phyloP scores from a whole-genome alignment of 2,888 invertebrate species.

The Tuta absoluta region DNA sequence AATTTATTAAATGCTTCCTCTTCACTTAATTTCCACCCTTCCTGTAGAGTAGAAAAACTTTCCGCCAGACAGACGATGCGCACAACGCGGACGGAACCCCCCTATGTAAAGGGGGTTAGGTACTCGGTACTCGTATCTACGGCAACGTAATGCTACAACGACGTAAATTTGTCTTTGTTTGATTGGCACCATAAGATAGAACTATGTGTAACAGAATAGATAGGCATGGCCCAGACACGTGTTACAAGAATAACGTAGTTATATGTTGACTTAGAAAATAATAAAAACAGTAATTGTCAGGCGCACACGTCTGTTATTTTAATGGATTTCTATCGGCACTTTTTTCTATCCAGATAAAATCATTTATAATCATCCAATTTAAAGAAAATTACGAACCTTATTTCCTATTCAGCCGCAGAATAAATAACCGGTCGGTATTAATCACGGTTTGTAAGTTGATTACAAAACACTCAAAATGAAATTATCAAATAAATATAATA shows the following conservation, averaged over 20 bases:
- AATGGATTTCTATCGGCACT: no score
- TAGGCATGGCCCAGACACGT: background rate
- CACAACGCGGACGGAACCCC: background rate
- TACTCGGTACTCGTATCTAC: background rate
- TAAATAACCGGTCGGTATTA: no score
- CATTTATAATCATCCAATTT: no score
- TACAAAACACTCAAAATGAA: no score
- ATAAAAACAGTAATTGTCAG: no score
- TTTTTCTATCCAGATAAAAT: no score
- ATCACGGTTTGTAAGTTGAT: no score
- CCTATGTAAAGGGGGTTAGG: background rate
- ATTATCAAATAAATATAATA: no score
- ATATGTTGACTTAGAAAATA: background rate
- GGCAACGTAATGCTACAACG: background rate
- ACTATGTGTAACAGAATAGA: background rate
- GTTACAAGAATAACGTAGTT: background rate
- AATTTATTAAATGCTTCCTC: background rate
- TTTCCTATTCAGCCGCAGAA: no score
- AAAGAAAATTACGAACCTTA: no score
- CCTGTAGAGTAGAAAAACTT: background rate
- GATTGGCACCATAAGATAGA: background rate
- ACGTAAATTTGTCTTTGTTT: background rate
- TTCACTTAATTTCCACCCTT: background rate
- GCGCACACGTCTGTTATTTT: no score
- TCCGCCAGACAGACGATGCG: constrained; percentile 1